These are phyloP conservation scores for Lampris megalopsis DNA, from an alignment of 2,113 vertebrate genomes.

Conservation along the genomic window DNA sequence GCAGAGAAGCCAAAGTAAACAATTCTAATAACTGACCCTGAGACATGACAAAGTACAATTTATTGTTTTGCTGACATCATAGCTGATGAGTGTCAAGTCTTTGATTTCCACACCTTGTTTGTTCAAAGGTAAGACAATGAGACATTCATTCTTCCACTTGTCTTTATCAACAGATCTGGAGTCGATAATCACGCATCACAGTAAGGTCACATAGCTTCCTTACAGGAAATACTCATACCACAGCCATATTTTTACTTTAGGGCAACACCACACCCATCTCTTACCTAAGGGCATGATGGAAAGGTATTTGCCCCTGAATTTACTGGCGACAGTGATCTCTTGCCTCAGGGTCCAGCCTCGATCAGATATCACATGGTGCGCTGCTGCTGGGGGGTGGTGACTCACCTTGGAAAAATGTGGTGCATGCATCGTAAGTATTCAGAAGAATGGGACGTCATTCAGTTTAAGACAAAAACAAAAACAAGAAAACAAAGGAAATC, in stretches of 20 bases:
- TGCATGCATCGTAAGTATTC: constrained; percentile 23
- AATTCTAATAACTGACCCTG: not conserved
- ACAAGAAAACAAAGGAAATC: not conserved
- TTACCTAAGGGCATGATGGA: constrained; percentile 98
- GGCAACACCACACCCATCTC: not conserved
- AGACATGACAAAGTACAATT: not conserved
- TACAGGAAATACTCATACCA: accelerated
- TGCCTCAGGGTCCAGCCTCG: constrained; percentile 94
- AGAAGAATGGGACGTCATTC: too few species aligned
- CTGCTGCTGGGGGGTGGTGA: constrained; percentile 94
- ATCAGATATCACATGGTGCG: constrained; percentile 92
- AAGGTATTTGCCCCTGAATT: constrained; percentile 96
- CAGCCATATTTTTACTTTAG: not conserved
- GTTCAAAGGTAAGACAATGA: not conserved
- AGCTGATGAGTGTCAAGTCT: too few species aligned
- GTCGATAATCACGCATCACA: too few species aligned
- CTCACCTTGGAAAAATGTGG: constrained; percentile 85
- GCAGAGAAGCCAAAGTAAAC: not conserved
- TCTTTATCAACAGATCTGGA: not conserved
- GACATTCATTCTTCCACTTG: not conserved
- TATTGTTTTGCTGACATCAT: not conserved
- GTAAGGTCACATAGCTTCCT: not conserved
- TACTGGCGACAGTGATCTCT: constrained; percentile 98
- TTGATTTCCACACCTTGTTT: too few species aligned
- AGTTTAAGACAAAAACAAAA: not conserved